phyloP scores from a whole-genome alignment of 2,888 invertebrate species.

The Lithodes maja region DNA sequence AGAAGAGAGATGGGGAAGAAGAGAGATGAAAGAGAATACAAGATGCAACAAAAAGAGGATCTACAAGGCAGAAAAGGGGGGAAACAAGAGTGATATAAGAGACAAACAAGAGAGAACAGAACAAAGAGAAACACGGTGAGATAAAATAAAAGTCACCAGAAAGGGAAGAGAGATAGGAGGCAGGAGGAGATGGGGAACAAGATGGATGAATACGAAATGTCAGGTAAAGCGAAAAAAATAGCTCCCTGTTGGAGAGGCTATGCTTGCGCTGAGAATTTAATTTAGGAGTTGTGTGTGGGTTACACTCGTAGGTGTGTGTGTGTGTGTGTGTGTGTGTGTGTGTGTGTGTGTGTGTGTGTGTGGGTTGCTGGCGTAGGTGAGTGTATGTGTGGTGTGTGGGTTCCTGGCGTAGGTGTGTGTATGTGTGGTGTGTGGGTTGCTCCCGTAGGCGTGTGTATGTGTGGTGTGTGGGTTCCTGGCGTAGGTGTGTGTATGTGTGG shows the following conservation, averaged over 20 bases:
- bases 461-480: not conserved
- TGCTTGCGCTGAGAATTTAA: not conserved
- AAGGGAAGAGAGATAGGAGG: not conserved
- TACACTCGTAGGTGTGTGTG: not conserved
- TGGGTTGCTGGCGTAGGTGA: not conserved
- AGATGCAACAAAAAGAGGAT: too few species aligned
- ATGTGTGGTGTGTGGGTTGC: not conserved
- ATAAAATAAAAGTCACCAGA: not conserved
- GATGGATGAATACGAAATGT: conserved; percentile 1
- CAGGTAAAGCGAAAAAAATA: not conserved
- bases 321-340: not conserved
- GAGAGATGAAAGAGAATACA: too few species aligned
- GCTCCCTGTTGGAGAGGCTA: not conserved
- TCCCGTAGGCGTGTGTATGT: not conserved
- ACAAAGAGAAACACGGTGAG: not conserved
- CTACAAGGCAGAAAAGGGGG: too few species aligned
- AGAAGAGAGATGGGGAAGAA: too few species aligned
- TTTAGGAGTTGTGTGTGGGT: not conserved
- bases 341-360: not conserved
- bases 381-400: not conserved
- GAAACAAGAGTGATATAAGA: too few species aligned
- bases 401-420: not conserved
- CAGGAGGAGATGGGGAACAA: not conserved
- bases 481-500: not conserved
- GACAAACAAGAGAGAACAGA: too few species aligned